A percentile compares a stretch with the other conserved stretches of the same genome.
Conservation (phyloP, 53 echinoderm and acorn worm genomes). For the Patiria pectinifera region DNA sequence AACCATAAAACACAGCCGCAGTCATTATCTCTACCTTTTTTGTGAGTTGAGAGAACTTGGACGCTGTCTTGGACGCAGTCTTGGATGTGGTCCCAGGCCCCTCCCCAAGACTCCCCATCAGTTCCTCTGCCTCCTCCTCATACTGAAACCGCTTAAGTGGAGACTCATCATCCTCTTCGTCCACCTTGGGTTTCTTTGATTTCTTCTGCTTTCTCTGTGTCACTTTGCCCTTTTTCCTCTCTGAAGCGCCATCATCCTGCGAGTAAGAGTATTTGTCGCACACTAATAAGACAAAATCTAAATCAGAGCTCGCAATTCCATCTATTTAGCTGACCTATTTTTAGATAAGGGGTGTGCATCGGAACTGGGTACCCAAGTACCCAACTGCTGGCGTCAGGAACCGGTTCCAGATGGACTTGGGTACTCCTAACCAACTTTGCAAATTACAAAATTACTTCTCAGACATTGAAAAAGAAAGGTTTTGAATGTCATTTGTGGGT, state of each 20-base stretch:
- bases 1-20: background rate
- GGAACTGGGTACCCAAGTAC: too few species aligned
- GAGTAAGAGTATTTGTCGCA: too few species aligned
- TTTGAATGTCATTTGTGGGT: too few species aligned
- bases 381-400: too few species aligned
- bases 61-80: background rate
- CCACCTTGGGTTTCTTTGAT: conserved; percentile 4
- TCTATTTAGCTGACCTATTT: too few species aligned
- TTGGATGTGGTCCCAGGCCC: background rate
- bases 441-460: too few species aligned
- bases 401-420: too few species aligned
- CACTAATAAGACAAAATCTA: too few species aligned
- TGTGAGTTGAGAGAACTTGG: conserved; percentile 15
- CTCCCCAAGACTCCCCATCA: background rate
- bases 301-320: too few species aligned
- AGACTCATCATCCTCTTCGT: conserved; percentile 2
- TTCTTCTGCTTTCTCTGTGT: conserved; percentile 1
- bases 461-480: too few species aligned
- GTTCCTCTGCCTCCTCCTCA: background rate
- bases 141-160: background rate
- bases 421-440: too few species aligned
- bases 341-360: too few species aligned
- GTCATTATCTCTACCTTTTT: background rate
- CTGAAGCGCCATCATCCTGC: conserved; percentile 14
- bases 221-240: conserved; percentile 15